These are phyloP conservation scores for Hozukius guyotensis DNA, from an alignment of 2,797 vertebrate species.

Conservation along the genomic window DNA sequence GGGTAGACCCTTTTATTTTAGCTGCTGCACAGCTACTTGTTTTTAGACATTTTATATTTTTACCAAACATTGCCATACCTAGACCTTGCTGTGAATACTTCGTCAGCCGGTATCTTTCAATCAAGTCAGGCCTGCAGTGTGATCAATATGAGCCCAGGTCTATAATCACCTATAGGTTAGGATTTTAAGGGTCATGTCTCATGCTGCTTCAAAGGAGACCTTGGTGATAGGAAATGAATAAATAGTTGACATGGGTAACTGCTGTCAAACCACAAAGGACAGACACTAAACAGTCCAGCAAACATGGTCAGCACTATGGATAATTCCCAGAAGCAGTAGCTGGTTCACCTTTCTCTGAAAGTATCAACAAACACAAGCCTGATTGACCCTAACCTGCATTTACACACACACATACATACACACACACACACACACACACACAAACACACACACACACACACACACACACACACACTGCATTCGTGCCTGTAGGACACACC, in stretches of 20 bases:
- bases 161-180: background rate
- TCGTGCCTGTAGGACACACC: constrained; percentile 20
- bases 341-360: constrained; percentile 34
- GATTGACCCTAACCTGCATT: constrained; percentile 24
- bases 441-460: background rate
- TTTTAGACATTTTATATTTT: background rate
- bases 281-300: background rate
- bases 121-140: background rate
- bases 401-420: background rate
- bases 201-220: constrained; percentile 18
- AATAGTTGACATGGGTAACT: constrained; percentile 4
- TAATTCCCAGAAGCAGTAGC: constrained; percentile 37
- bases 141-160: background rate
- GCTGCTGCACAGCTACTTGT: background rate
- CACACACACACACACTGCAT: background rate
- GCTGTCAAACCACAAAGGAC: constrained; percentile 11
- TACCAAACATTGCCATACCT: background rate
- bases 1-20: background rate
- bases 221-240: constrained; percentile 11
- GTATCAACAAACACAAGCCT: constrained; percentile 49
- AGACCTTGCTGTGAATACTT: background rate
- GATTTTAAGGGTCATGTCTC: background rate
- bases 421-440: background rate
- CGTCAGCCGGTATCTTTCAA: background rate
- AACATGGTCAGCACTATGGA: background rate